A percentile compares a stretch with the other conserved stretches of the same genome.
Evolutionary conservation across 2,888 invertebrate genomes (phyloP).

Genomic region (Neoaliturus tenellus): DNA sequence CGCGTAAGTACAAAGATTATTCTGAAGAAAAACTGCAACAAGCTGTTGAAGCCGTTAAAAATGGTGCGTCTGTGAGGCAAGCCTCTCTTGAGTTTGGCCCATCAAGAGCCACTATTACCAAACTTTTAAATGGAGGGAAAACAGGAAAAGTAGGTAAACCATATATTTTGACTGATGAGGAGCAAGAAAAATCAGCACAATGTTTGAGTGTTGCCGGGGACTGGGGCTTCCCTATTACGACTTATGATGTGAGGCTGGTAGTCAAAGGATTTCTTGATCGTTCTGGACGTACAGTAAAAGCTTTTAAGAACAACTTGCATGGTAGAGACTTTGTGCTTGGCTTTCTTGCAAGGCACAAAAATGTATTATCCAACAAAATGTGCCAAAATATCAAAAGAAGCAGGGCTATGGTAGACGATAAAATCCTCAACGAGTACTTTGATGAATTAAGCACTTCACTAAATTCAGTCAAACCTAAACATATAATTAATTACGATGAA

Average conservation of each 20-base stretch:
- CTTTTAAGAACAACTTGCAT: slow-evolving; percentile 53
- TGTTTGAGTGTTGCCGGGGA: slow-evolving; percentile 53
- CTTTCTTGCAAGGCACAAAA: slow-evolving; percentile 51
- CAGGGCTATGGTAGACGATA: slow-evolving; percentile 53
- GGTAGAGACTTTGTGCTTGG: slow-evolving; percentile 51
- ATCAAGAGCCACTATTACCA: slow-evolving; percentile 42
- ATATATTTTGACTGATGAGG: slow-evolving; percentile 39
- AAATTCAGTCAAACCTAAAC: slow-evolving; percentile 67
- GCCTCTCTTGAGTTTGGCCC: slow-evolving; percentile 33
- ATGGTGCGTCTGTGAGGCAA: slow-evolving; percentile 23
- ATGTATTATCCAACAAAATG: slow-evolving; percentile 45
- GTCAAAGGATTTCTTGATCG: slow-evolving; percentile 57
- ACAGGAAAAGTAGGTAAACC: slow-evolving; percentile 40
- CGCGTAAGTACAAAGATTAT: slow-evolving; percentile 36
- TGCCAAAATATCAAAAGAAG: slow-evolving; percentile 60
- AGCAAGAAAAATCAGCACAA: slow-evolving; percentile 53
- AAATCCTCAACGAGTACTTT: slow-evolving; percentile 62
- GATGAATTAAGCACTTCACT: slow-evolving; percentile 59
- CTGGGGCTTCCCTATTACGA: slow-evolving; percentile 60
- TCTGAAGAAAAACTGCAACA: slow-evolving; percentile 34
- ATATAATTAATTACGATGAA: slow-evolving; percentile 69
- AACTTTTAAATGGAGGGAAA: slow-evolving; percentile 39
- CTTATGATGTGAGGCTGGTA: slow-evolving; percentile 57
- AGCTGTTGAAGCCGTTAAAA: slow-evolving; percentile 49
- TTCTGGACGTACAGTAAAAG: slow-evolving; percentile 39